phyloP scores from a whole-genome alignment of 2,797 vertebrate genomes.

The Rhinella marina region DNA sequence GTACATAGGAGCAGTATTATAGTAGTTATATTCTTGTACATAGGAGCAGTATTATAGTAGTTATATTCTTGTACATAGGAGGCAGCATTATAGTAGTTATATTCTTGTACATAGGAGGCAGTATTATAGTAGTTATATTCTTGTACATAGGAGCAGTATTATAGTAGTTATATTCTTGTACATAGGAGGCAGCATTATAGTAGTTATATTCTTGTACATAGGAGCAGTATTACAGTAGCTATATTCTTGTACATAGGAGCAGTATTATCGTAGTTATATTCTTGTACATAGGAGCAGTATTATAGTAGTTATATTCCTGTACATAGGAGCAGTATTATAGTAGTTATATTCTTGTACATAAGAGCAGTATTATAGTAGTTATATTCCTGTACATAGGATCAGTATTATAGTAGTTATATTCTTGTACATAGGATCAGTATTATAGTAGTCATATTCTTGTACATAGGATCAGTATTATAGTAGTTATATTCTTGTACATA shows the following conservation, averaged over 20 bases:
- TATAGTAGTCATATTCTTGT: conserved; percentile 3
- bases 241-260: background rate
- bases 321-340: background rate
- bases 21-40: conserved; percentile 11
- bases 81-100: background rate
- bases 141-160: conserved; percentile 1
- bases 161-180: conserved; percentile 9
- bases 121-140: conserved; percentile 15
- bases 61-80: background rate
- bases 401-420: conserved; percentile 15
- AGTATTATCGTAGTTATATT: conserved; percentile 12
- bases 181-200: background rate
- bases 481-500: background rate
- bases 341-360: conserved; percentile 11
- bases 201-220: background rate
- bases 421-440: background rate
- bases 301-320: background rate
- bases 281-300: background rate
- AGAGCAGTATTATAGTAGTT: conserved; percentile 3
- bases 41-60: background rate
- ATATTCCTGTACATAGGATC: background rate
- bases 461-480: background rate
- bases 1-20: background rate
- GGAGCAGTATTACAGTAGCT: background rate
- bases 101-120: background rate